phyloP scores from a whole-genome alignment of 2,888 invertebrate species.

The Lumbricus terrestris region DNA sequence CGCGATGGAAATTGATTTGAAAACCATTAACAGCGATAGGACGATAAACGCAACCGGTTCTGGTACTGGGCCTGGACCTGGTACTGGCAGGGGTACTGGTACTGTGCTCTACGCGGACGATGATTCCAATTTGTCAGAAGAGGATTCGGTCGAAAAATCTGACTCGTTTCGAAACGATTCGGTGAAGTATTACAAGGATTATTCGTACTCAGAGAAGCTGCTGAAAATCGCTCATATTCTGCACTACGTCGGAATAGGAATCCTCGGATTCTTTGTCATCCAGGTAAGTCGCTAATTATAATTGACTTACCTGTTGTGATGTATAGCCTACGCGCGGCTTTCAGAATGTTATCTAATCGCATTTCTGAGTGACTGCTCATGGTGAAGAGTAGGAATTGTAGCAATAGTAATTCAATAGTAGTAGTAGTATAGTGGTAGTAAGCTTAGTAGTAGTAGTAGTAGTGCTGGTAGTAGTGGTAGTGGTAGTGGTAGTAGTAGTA shows the following conservation, averaged over 20 bases:
- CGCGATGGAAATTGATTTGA: not conserved
- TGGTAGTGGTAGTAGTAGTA: too few species aligned
- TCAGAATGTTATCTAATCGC: too few species aligned
- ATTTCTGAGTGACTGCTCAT: too few species aligned
- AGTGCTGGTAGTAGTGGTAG: too few species aligned
- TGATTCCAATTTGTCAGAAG: not conserved
- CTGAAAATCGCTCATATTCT: slow-evolving; percentile 39
- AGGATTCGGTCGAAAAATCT: not conserved
- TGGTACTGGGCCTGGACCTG: too few species aligned
- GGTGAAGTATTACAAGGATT: slow-evolving; percentile 18
- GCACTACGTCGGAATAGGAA: slow-evolving; percentile 42
- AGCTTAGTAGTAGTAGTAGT: too few species aligned
- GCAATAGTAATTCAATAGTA: too few species aligned
- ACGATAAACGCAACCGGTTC: not conserved
- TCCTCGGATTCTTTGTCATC: slow-evolving; percentile 41
- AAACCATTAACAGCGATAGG: not conserved
- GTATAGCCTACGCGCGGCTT: too few species aligned
- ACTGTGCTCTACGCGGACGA: not conserved
- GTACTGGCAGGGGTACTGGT: not conserved
- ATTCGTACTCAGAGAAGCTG: slow-evolving; percentile 29
- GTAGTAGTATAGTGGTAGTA: too few species aligned
- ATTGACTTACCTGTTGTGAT: not conserved
- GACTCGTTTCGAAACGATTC: not conserved
- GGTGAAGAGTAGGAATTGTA: too few species aligned
- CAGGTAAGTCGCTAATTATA: slow-evolving; percentile 33